Evolutionary conservation across 2,113 vertebrate genomes (phyloP).

Genomic region (Erythrolamprus reginae): DNA sequence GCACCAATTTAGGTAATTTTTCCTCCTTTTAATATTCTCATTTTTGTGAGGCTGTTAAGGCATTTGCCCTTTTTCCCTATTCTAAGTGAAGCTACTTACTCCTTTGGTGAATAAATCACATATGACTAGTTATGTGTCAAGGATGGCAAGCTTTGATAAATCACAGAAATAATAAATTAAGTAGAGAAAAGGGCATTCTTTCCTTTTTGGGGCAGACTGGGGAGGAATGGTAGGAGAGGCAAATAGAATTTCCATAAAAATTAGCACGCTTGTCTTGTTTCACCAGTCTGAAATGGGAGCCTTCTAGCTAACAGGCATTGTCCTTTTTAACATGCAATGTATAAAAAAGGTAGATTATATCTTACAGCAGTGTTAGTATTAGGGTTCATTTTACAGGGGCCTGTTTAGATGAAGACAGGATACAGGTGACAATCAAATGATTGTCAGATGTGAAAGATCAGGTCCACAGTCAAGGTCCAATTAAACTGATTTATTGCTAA

Average conservation of each 20-base stretch:
- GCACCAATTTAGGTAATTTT: not conserved
- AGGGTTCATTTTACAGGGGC: not conserved
- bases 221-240: not conserved
- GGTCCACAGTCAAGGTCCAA: not conserved
- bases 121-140: not conserved
- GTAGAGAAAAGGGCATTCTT: not conserved
- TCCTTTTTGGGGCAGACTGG: not conserved
- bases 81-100: constrained; percentile 10
- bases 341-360: not conserved
- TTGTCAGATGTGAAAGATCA: not conserved
- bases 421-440: not conserved
- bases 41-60: not conserved
- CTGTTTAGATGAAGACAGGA: not conserved
- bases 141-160: constrained; percentile 20
- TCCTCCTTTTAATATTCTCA: constrained; percentile 16
- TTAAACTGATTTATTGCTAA: not conserved
- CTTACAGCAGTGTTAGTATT: not conserved
- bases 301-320: not conserved
- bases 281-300: not conserved
- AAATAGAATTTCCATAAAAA: constrained; percentile 30
- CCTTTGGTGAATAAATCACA: constrained; percentile 28
- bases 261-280: not conserved
- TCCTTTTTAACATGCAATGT: not conserved
- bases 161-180: constrained; percentile 19
- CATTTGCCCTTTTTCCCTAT: not conserved